Evolutionary conservation across 2,888 invertebrate species (phyloP), one percentile per base, ranked within the genome.

Genomic region (Clusia tigrina): DNA sequence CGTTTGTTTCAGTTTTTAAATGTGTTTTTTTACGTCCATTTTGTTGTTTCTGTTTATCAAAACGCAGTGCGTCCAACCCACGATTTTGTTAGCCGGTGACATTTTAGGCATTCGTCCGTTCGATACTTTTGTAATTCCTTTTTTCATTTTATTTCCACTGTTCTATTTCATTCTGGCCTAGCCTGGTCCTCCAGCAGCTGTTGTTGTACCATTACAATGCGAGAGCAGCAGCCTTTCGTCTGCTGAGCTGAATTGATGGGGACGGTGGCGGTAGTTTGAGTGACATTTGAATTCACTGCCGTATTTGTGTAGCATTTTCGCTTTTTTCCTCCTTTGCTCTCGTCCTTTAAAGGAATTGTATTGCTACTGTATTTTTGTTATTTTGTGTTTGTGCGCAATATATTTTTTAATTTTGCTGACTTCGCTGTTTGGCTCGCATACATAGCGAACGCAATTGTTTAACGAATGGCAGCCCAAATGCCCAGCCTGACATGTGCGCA

Each of bases 381-480:
- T n/a, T 15, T 42, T 42, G 9, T n/a, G 3, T 6, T 42, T 42
- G 42, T 6, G 12, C 73, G 74, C 73, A 72, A 74, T 73, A 70
- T 76, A 74, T 72, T 77, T 78, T 78, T 77, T 78, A 74, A 76
- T 76, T 77, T 77, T 72, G 76, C 76, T 77, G 76, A 77, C 76
- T 73, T 67, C 67, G 73, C 75, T 71, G 67, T n/a, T n/a, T n/a
- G n/a, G n/a, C n/a, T n/a, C 67, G 38, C 42, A 38, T 17, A 54
- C 24, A 54, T 20, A 5, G 52, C 52, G n/a, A 42, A 42, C 48
- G 48, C 48, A 48, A 48, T 48, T 48, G 48, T 22, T 48, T 6
- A 32, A 32, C 32, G 32, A 32, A 42, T 42, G n/a, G n/a, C n/a
- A 17, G 42, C n/a, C 15, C 32, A 32, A 32, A 32, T 32, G 42